Percentiles rank a stretch among this genome's conserved stretches.
phyloP scores from a whole-genome alignment of 2,797 vertebrate genomes.

The Myoxocephalus aenaeus region DNA sequence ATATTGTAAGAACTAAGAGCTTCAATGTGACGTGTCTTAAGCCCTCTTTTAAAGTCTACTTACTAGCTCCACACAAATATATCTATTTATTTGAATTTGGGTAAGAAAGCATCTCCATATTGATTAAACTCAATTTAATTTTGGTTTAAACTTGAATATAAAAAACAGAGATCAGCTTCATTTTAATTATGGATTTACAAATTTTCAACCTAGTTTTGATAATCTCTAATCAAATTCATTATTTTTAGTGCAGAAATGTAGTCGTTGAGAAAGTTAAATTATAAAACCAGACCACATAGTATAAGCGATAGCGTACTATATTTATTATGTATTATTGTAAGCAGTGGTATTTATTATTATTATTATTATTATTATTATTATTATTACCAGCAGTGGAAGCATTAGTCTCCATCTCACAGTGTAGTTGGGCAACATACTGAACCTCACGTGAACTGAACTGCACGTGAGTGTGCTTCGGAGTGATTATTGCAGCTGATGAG shows the following conservation, averaged over 20 bases:
- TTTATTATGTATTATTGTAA: not conserved
- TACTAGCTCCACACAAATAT: no score
- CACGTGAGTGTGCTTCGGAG: not conserved
- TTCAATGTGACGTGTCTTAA: no score
- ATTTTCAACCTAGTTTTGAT: not conserved
- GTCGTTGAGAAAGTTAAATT: not conserved
- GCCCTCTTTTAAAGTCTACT: not conserved
- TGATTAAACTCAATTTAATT: no score
- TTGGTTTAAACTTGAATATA: no score
- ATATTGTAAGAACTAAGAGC: no score
- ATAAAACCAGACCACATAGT: not conserved
- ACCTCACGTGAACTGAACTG: not conserved
- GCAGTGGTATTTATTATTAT: not conserved
- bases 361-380: not conserved
- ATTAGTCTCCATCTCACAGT: not conserved
- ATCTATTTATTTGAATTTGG: no score
- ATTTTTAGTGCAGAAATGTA: not conserved
- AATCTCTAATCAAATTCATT: no score
- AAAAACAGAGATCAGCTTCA: not conserved
- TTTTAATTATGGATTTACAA: not conserved
- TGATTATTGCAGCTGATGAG: not conserved
- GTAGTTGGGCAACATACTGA: not conserved
- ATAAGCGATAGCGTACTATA: not conserved
- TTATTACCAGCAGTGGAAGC: not conserved
- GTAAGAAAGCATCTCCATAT: not conserved